Base-by-base conservation (phyloP, 2,888 invertebrate genomes). In the Melipona beecheii region DNA sequence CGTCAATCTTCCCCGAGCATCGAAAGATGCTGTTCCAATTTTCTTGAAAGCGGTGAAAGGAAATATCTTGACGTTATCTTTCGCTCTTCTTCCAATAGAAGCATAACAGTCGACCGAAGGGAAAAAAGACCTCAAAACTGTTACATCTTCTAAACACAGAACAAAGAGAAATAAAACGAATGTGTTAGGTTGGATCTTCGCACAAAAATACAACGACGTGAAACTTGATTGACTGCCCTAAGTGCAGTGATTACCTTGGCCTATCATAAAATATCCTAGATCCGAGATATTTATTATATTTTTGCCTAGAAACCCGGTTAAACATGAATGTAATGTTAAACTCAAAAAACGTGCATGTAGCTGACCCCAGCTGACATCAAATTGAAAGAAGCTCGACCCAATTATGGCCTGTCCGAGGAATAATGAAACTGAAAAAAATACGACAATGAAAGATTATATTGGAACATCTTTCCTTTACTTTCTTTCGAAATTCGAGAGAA, bases 1-100 rank as follows among this genome's bases (percentile, higher is more conserved):
- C 27, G 54, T 21, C 60, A 2, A 19, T 36, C 17, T 11, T 17
- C 15, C 43, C 24, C 17, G 4, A n/a, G 0, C 52, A 27, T 73
- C 54, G 3, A 27, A 31, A 50, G 17, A 5, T 17, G 24, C 17
- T 49, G 68, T n/a, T 54, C 52, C 24, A 27, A 54, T 75, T 69
- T 56, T 69, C 54, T 27, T 21, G 70, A 77, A 80, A 50, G 21
- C 76, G 65, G 79, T 75, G 79, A 79, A 79, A 79, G 75, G 75
- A 69, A 75, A 68, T 62, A 56, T 36, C 43, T 65, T 21, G 60
- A 43, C 31, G 21, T 15, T 58, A 31, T 43, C 49, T 31, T 66
- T 31, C 24, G 17, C 6, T n/a, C 5, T 43, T 36, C 36, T 17
- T 60, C 52, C 24, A 27, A 6, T 13, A 24, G 36, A 64, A 43